Base-by-base conservation (phyloP, 2,888 invertebrate species). In the Platycnemis pennipes region DNA sequence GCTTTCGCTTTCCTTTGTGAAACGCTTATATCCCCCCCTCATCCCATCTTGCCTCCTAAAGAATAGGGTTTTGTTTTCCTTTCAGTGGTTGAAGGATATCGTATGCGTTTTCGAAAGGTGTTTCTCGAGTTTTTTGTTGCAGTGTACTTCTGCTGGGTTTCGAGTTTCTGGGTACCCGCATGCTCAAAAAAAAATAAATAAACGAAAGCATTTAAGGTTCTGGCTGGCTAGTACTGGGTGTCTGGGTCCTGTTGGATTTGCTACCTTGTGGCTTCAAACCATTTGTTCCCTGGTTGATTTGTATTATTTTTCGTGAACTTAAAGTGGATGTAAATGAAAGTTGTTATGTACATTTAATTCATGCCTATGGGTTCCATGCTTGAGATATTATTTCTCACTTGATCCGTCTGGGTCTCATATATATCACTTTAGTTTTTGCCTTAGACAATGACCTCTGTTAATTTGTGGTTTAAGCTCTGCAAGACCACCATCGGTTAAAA, bases 1-100 rank as follows among this genome's bases (percentile, higher is more conserved):
- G 46, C 87, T 87, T 46, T 87, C 87, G 87, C 44, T 87, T 87
- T 87, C 87, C n/a, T 87, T 46, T 87, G 44, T 87, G 87, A n/a
- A n/a, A 45, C 87, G n/a, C 87, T 87, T 44, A 87, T n/a, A 87
- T 46, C 37, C 26, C 87, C 8, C 87, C 46, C 26, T 0, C 87
- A 16, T 16, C 19, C 45, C 87, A 4, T 0, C 45, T 22, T 2
- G 37, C 13, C 31, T 13, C 8, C 11, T 31, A 2, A 26, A 77
- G 13, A 77, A 77, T 77, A 77, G 77, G 77, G 37, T 31, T 77
- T 37, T 77, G 77, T 77, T 77, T 77, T 37, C 37, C 37, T 77
- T 77, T 2, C 37, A 0, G 37, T 5, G 37, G 26, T 77, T 77
- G 31, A 26, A 77, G 37, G 37, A 77, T 37, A 77, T 77, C 37